A percentile compares a stretch with the other conserved stretches of the same genome.
Conservation (phyloP, 2,113 vertebrate genomes). For the Spizaetus ornatus region DNA sequence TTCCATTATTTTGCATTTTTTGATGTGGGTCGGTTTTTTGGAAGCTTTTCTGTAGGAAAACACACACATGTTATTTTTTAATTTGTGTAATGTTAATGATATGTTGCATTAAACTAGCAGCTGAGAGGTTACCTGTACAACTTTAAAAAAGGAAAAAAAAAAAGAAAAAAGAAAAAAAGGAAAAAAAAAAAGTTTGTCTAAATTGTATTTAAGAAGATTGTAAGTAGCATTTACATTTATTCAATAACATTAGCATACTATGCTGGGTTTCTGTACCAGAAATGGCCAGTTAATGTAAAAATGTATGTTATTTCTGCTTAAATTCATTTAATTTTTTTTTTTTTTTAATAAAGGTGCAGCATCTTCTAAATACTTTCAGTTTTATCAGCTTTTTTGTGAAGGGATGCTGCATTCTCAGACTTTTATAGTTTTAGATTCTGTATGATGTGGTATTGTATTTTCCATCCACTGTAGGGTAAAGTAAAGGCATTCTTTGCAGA, state of each 20-base stretch:
- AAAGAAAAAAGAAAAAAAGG: slow-evolving; percentile 57
- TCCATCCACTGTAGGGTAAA: slow-evolving; percentile 69
- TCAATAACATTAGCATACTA: slow-evolving; percentile 83
- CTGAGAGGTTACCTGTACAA: slow-evolving; percentile 77
- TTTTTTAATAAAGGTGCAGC: slow-evolving; percentile 78
- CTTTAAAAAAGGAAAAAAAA: slow-evolving; percentile 71
- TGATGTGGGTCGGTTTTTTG: slow-evolving; percentile 76
- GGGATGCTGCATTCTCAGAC: slow-evolving; percentile 78
- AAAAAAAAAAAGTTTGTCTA: slow-evolving; percentile 76
- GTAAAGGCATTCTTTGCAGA: slow-evolving; percentile 70
- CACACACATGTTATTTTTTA: slow-evolving; percentile 70
- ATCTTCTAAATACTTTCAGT: slow-evolving; percentile 80
- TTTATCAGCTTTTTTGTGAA: slow-evolving; percentile 78
- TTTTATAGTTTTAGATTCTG: slow-evolving; percentile 73
- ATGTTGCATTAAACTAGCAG: slow-evolving; percentile 80
- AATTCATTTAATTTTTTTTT: slow-evolving; percentile 80
- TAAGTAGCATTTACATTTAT: slow-evolving; percentile 89
- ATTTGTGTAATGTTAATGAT: slow-evolving; percentile 79
- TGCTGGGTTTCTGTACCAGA: slow-evolving; percentile 86
- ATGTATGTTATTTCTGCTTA: slow-evolving; percentile 84
- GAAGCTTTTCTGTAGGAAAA: slow-evolving; percentile 79
- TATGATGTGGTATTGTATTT: slow-evolving; percentile 68
- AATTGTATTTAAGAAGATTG: slow-evolving; percentile 85
- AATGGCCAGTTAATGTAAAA: slow-evolving; percentile 84
- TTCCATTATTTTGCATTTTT: slow-evolving; percentile 80